Evolutionary conservation across 1,140 invertebrate species (phyloP), one percentile per base, ranked within the genome.

Genomic region (Ostrea edulis): DNA sequence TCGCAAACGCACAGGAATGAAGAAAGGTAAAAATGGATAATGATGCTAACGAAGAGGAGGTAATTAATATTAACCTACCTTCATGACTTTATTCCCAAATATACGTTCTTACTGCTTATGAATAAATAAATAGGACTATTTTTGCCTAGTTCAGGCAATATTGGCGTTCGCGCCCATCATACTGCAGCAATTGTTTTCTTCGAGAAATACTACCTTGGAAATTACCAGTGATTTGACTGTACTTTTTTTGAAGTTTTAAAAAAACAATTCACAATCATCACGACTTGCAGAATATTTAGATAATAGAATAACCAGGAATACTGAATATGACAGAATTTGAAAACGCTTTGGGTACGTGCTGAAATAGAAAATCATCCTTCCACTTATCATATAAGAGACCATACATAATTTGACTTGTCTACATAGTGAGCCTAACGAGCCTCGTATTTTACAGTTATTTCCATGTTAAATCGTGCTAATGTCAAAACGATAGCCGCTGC

Each of bases 381-480:
- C n/a, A 22, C 12, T 83, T 83, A 83, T 83, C 82, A 83, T 53
- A 53, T 22, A n/a, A 22, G 51, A 20, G 82, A 29, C 44, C 51
- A 83, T 83, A 83, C 82, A 83, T 83, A 83, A 83, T 83, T 83
- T 83, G 17, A n/a, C 82, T 83, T 83, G 82, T 83, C 82, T 83
- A 52, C 44, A 20, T 20, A 83, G 8, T 53, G 82, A 54, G 82
- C 51, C 53, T 83, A 83, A 83, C 82, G 82, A 83, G 82, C 20
- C 22, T 54, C 82, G 82, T 83, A 83, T 83, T 53, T 83, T 53
- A 83, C 82, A 52, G 44, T 83, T 83, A 83, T 83, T 83, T 83
- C 82, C 82, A 83, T 83, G 82, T 83, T 83, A 52, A 83, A 83
- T 52, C 44, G 82, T 52, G 82, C 82, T 83, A 53, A 83, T 83